Conservation (phyloP, 2,888 invertebrate genomes). For the Pasiphila rectangulata region DNA sequence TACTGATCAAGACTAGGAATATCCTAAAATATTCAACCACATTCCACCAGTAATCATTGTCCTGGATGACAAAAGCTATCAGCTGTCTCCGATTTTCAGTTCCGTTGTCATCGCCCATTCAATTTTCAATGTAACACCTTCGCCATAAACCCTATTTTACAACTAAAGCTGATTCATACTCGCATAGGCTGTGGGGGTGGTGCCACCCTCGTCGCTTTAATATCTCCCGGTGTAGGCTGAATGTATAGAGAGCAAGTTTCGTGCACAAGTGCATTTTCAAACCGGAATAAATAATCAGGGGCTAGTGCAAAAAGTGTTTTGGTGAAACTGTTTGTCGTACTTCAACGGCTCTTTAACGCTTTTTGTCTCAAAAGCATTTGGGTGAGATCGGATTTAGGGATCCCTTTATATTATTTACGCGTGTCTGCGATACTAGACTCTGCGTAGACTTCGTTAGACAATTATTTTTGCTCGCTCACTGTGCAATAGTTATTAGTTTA, state of each 20-base stretch:
- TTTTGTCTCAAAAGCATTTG: slow-evolving; percentile 11
- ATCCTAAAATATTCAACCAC: background rate
- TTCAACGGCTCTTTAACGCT: slow-evolving; percentile 12
- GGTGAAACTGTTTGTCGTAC: slow-evolving; percentile 26
- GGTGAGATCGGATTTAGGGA: background rate
- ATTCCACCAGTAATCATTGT: background rate
- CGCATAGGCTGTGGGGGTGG: slow-evolving; percentile 8
- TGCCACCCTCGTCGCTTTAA: slow-evolving; percentile 44
- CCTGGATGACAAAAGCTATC: background rate
- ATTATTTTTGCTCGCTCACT: too few relatives aligned
- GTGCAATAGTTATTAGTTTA: too few relatives aligned
- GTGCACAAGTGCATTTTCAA: slow-evolving; percentile 61
- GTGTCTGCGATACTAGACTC: too few relatives aligned
- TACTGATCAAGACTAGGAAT: too few relatives aligned
- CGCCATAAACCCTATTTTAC: slow-evolving; percentile 8
- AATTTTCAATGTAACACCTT: slow-evolving; percentile 2
- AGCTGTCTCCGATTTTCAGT: background rate
- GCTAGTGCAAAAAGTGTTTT: slow-evolving; percentile 34
- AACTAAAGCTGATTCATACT: slow-evolving; percentile 8
- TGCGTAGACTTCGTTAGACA: too few relatives aligned
- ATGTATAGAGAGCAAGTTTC: slow-evolving; percentile 55
- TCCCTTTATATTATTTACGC: too few relatives aligned
- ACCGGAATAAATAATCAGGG: slow-evolving; percentile 54
- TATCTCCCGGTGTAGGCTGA: slow-evolving; percentile 56
- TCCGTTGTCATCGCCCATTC: background rate